Percentiles rank a stretch among this genome's conserved stretches.
Conservation (phyloP, 2,888 invertebrate species). For the Poecilus cupreus region DNA sequence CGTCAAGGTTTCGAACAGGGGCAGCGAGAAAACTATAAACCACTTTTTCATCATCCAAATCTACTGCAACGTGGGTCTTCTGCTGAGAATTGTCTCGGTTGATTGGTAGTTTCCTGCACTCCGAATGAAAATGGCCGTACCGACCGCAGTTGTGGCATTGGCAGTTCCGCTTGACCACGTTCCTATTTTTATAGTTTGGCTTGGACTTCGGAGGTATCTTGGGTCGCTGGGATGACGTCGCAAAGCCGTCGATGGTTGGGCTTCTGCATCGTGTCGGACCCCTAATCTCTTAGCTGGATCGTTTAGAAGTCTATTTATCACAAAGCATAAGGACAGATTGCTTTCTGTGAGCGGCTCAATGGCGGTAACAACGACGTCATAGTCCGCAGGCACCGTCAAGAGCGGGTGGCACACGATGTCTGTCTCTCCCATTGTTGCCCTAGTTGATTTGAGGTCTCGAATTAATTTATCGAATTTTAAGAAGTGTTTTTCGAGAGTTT, state of each 20-base stretch:
- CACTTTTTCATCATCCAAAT: not conserved
- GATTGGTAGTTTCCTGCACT: constrained; percentile 6
- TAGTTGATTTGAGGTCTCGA: constrained; percentile 63
- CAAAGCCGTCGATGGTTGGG: constrained; percentile 3
- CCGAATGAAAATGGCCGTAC: not conserved
- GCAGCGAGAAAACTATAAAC: not conserved
- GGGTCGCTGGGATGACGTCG: not conserved
- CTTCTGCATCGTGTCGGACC: not conserved
- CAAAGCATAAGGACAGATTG: not conserved
- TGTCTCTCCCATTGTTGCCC: constrained; percentile 61
- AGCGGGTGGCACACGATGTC: constrained; percentile 63
- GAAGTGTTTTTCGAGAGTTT: constrained; percentile 61
- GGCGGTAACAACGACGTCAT: constrained; percentile 63
- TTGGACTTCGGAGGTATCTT: not conserved
- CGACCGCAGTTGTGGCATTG: constrained; percentile 37
- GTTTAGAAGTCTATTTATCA: constrained; percentile 15
- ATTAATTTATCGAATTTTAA: constrained; percentile 64
- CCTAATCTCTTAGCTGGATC: constrained; percentile 29
- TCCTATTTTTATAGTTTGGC: not conserved
- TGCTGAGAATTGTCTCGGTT: not conserved
- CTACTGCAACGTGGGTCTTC: not conserved
- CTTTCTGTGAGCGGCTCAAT: constrained; percentile 38
- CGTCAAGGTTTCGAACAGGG: not conserved
- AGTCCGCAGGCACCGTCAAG: constrained; percentile 59
- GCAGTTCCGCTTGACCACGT: not conserved